Evolutionary conservation across 2,888 invertebrate genomes (phyloP).

Genomic region (Tipula lateralis): DNA sequence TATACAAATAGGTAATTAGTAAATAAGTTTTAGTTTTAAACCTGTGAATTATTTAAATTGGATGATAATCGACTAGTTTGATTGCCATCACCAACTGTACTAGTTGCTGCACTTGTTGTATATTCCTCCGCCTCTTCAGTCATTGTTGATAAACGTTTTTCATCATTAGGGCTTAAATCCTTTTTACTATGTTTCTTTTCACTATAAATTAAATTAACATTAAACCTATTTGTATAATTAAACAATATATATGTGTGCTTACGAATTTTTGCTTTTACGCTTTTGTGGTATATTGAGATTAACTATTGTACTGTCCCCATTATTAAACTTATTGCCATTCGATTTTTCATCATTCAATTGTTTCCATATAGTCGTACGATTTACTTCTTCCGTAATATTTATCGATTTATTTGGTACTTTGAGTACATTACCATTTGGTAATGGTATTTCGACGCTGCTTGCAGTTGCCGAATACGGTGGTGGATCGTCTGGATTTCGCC

Average conservation of each 20-base stretch:
- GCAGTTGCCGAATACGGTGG: neutral
- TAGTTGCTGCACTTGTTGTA: conserved; percentile 47
- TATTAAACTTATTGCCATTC: conserved; percentile 20
- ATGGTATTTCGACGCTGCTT: conserved; percentile 66
- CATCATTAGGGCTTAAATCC: conserved; percentile 45
- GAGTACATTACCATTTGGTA: conserved; percentile 85
- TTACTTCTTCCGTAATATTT: conserved; percentile 90
- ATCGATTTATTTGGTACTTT: conserved; percentile 80
- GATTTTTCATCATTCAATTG: conserved; percentile 66
- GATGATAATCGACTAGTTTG: conserved; percentile 31
- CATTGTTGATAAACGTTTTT: conserved; percentile 75
- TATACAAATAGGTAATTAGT: neutral
- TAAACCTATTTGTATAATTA: no score
- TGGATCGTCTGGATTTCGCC: neutral
- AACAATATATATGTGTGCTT: no score
- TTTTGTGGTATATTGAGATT: conserved; percentile 41
- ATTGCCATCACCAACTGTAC: conserved; percentile 28
- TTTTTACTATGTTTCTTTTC: conserved; percentile 46
- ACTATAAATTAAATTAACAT: no score
- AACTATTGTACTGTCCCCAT: neutral
- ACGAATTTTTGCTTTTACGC: conserved; percentile 40
- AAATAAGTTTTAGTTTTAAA: conserved; percentile 31
- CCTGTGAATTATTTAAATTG: conserved; percentile 34
- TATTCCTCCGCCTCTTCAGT: conserved; percentile 80
- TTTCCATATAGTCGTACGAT: conserved; percentile 91